Conservation (phyloP, 2,888 invertebrate species). For the Argynnis bischoffii region DNA sequence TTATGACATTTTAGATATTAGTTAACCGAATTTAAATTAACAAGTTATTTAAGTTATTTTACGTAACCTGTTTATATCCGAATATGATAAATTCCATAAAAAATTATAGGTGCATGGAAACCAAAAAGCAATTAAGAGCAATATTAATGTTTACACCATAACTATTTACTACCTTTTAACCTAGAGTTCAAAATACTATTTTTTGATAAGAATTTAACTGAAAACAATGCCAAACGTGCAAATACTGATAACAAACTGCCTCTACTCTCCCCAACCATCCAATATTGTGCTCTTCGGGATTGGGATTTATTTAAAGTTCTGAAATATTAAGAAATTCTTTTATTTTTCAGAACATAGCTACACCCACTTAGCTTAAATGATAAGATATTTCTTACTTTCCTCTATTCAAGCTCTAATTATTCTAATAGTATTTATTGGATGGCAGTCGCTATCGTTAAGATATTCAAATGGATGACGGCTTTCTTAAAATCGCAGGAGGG, state of each 20-base stretch:
- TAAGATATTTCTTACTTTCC: conserved; percentile 3
- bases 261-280: neutral
- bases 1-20: too few species aligned
- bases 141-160: too few species aligned
- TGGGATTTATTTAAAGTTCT: conserved; percentile 1
- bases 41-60: too few species aligned
- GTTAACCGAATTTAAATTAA: too few species aligned
- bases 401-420: conserved; percentile 3
- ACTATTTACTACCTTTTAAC: too few species aligned
- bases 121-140: too few species aligned
- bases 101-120: too few species aligned
- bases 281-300: neutral
- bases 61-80: too few species aligned
- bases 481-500: conserved; percentile 6
- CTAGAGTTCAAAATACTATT: too few species aligned
- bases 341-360: conserved; percentile 12
- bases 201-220: too few species aligned
- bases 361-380: conserved; percentile 12
- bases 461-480: conserved; percentile 12
- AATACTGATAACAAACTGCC: neutral
- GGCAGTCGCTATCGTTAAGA: conserved; percentile 2
- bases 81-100: too few species aligned
- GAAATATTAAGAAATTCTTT: conserved; percentile 9
- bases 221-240: neutral
- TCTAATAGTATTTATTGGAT: conserved; percentile 16